Percentiles rank a stretch among this genome's conserved stretches.
Conservation (phyloP, 2,888 invertebrate species). For the Encarsia formosa region DNA sequence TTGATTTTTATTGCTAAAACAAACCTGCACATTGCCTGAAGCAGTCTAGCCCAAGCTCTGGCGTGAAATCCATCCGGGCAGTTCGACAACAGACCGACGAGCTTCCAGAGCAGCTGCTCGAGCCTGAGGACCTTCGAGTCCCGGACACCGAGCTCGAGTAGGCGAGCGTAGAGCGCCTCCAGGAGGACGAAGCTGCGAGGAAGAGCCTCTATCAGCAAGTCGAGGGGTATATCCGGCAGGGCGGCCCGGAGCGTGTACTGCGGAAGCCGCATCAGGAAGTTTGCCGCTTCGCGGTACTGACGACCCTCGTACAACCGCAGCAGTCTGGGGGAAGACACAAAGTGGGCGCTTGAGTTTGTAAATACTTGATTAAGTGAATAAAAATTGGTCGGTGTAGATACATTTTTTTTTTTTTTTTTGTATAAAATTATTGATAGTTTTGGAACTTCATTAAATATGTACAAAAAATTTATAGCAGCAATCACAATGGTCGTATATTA, state of each 20-base stretch:
- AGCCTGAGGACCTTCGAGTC: slow-evolving; percentile 54
- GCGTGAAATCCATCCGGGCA: slow-evolving; percentile 37
- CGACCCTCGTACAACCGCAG: slow-evolving; percentile 81
- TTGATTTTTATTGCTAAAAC: too few species aligned
- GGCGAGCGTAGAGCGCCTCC: slow-evolving; percentile 68
- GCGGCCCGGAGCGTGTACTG: slow-evolving; percentile 74
- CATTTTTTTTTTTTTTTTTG: too few species aligned
- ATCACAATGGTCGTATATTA: too few species aligned
- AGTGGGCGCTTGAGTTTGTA: not conserved
- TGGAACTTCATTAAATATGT: too few species aligned
- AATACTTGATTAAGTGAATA: too few species aligned
- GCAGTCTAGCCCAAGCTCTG: slow-evolving; percentile 41
- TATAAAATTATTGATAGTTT: too few species aligned
- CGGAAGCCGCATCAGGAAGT: slow-evolving; percentile 74
- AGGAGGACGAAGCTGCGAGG: slow-evolving; percentile 83
- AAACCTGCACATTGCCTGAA: slow-evolving; percentile 33
- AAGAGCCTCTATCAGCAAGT: slow-evolving; percentile 81
- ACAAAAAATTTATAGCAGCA: too few species aligned
- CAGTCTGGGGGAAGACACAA: slow-evolving; percentile 47
- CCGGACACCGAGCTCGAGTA: slow-evolving; percentile 40
- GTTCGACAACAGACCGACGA: slow-evolving; percentile 71
- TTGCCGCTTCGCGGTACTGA: slow-evolving; percentile 87
- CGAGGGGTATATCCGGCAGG: slow-evolving; percentile 76
- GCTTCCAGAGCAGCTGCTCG: slow-evolving; percentile 80
- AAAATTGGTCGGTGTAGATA: too few species aligned